Evolutionary conservation across 2,113 vertebrate species (phyloP), one percentile per base, ranked within the genome.

Genomic region (Scophthalmus maximus): DNA sequence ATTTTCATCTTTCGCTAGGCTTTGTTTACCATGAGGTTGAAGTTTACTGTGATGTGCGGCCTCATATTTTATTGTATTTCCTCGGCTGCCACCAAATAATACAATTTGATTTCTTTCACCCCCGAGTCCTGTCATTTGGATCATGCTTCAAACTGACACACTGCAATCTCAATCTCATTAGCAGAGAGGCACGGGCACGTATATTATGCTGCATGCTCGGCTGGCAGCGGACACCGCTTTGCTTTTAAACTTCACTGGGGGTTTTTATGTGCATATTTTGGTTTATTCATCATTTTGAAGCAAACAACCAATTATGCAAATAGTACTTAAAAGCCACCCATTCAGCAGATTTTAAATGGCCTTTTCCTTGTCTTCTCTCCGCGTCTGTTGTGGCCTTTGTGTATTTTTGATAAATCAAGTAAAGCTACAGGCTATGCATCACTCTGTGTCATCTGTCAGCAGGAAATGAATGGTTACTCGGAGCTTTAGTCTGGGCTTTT

Each of bases 231-330:
- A 84, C 76, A 58, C 27, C 3, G 32, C 77, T 73, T 78, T 85
- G 85, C 72, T 73, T 87, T 65, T 68, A 83, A 84, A 87, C 66
- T 66, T 79, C 34, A 68, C 67, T 79, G 85, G 42, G 17, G n/a
- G n/a, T n/a, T 88, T 88, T 82, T 72, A 84, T 83, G 76, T 44
- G 17, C 60, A 34, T 22, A 52, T 87, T 91, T 87, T 56, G 58
- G 81, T 92, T 88, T 91, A 89, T 91, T 91, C 84, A 91, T 93
- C 89, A 88, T 88, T 91, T 91, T 83, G 83, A 82, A 70, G 76
- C 82, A 91, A 92, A 92, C 85, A 90, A 89, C 82, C 84, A 87
- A 90, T 92, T 90, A 93, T 93, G 91, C 83, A 92, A 91, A 94
- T 90, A 15, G 64, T 20, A 53, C 72, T 65, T 30, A 66, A 88